Base-by-base conservation (phyloP, 2,888 invertebrate genomes). In the Drosophila prostipennis region DNA sequence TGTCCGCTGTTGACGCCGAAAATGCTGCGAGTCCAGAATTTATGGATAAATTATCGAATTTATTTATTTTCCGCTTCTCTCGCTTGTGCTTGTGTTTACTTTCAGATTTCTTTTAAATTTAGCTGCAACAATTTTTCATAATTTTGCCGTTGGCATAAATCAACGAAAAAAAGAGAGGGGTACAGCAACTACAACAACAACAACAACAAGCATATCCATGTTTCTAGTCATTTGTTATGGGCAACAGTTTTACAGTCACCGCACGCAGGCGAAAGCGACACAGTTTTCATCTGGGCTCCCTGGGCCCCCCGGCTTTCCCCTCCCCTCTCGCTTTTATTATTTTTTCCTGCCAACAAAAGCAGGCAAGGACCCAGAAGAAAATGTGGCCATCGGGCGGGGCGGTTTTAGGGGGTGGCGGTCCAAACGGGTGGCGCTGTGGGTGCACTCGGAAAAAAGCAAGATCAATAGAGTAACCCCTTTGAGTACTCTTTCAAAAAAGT, bases 61-160 rank as follows among this genome's bases (percentile, higher is more conserved):
- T 82, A 68, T 72, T 72, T 74, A 46, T 55, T 73, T 59, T 68
- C 16, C 16, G 10, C 45, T 46, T 23, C 37, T 40, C n/a, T 59
- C n/a, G 56, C n/a, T 37, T 53, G 16, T 36, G 37, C 29, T 57
- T 37, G 59, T 43, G 53, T 76, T 54, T 64, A 61, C 72, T 68
- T 71, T 67, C 69, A 72, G 59, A 71, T 76, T 85, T 79, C 72
- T 61, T 71, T 72, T 40, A 72, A 55, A 72, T 68, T 73, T 72
- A 67, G 76, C 76, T 80, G 73, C 60, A 76, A 69, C 83, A 75
- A 82, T 82, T 88, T 82, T 86, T 88, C 79, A 88, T 87, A 83
- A 82, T 88, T 87, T 83, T 74, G 83, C 78, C 71, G 72, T 73
- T 86, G 80, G 88, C 88, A 88, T 82, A 82, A 82, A 82, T 87